Evolutionary conservation across 2,888 invertebrate species (phyloP), one percentile per base, ranked within the genome.

Genomic region (Leucophora obtusa): DNA sequence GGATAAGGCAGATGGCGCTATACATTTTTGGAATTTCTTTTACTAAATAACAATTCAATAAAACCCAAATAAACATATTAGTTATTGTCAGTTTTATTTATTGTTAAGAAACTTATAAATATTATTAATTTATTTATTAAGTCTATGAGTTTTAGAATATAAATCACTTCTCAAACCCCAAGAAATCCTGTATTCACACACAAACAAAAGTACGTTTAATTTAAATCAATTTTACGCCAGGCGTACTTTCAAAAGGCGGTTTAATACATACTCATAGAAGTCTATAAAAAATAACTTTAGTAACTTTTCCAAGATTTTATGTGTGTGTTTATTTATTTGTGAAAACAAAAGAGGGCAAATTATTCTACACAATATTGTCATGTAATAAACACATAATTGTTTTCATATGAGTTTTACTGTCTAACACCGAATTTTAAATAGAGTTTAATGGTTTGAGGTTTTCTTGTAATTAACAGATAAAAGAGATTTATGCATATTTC

Each of bases 1-100:
- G 87, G 88, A 86, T 87, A 83, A 83, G 85, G 82, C 88, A 88
- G 86, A 86, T 86, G 88, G 85, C 84, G 83, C 56, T 47, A 14
- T n/a, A 3, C 2, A n/a, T 70, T 54, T 69, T 65, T 43, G 15
- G 35, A 56, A 11, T 78, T 68, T 68, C n/a, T 21, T 43, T 56
- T 53, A 65, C 56, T 65, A 35, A 17, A 74, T 70, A 78, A 78
- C 18, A 62, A 63, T 60, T 75, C 66, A 79, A 69, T 69, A 72
- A 70, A 70, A 60, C 33, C 28, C 38, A 47, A 62, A 38, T 54
- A 18, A 18, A 68, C 65, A 63, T 70, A 77, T 82, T 82, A 78
- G 74, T 80, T 84, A 77, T 79, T 82, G 73, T 76, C 71, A 77
- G 35, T 54, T 74, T 54, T 69, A 33, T 33, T 33, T 21, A 51